Percentiles rank a stretch among this genome's conserved stretches.
Evolutionary conservation across 2,888 invertebrate species (phyloP).

Genomic region (Caradrina kadenii): DNA sequence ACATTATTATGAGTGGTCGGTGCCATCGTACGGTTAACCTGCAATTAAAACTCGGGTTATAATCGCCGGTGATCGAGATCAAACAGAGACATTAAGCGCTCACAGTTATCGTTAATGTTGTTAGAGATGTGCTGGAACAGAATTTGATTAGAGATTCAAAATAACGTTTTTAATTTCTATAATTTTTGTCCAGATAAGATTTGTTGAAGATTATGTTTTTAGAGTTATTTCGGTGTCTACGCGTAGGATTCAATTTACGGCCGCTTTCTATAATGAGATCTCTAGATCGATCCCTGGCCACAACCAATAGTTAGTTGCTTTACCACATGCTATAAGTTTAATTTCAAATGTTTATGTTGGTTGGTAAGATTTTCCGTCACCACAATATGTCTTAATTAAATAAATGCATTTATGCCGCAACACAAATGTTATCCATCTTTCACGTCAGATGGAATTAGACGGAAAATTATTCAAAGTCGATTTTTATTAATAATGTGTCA

Average conservation of each 20-base stretch:
- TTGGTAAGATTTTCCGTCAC: background rate
- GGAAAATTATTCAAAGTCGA: slow-evolving; percentile 30
- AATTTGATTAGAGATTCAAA: slow-evolving; percentile 25
- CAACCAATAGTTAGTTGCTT: background rate
- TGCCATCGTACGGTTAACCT: slow-evolving; percentile 64
- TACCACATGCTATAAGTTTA: background rate
- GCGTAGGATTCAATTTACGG: background rate
- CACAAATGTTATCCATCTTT: slow-evolving; percentile 22
- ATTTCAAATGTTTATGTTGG: background rate
- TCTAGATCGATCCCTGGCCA: background rate
- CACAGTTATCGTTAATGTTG: slow-evolving; percentile 64
- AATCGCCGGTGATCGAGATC: slow-evolving; percentile 73
- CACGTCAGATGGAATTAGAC: slow-evolving; percentile 31
- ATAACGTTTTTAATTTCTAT: slow-evolving; percentile 22
- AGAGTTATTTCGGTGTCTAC: slow-evolving; percentile 1
- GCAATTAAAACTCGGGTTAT: slow-evolving; percentile 74
- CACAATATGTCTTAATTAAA: slow-evolving; percentile 3
- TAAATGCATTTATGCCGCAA: slow-evolving; percentile 20
- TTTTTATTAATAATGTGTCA: slow-evolving; percentile 38
- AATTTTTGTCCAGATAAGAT: slow-evolving; percentile 17
- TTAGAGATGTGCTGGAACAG: slow-evolving; percentile 47
- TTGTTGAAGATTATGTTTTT: background rate
- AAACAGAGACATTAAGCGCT: slow-evolving; percentile 76
- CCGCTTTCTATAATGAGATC: background rate
- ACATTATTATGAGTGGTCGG: slow-evolving; percentile 64